These are phyloP conservation scores for Etheostoma perlongum DNA, from an alignment of 2,797 vertebrate species.

Conservation along the genomic window DNA sequence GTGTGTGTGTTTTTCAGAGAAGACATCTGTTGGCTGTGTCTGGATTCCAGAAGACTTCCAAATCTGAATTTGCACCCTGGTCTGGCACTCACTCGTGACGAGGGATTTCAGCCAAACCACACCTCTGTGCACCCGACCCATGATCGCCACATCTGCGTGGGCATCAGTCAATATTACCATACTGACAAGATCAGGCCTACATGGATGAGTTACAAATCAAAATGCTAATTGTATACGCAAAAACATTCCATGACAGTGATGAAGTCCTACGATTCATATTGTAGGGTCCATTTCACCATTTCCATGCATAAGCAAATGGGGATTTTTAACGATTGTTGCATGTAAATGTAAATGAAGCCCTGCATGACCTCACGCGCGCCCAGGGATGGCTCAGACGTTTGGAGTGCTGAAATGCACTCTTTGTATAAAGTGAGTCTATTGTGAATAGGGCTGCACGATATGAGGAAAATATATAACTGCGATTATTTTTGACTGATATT, in stretches of 20 bases:
- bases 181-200: not conserved
- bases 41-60: not conserved
- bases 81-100: constrained; percentile 20
- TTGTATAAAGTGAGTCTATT: no score
- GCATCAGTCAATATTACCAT: not conserved
- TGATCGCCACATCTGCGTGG: constrained; percentile 5
- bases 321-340: not conserved
- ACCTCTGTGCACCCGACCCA: constrained; percentile 4
- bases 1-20: not conserved
- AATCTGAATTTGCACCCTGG: no score
- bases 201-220: not conserved
- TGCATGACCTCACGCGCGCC: not conserved
- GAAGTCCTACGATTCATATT: not conserved
- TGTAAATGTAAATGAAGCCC: not conserved
- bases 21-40: not conserved
- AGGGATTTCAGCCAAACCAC: constrained; percentile 15
- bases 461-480: no score
- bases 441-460: no score
- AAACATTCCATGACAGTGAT: not conserved
- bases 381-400: not conserved
- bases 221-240: constrained; percentile 5
- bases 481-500: no score
- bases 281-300: not conserved
- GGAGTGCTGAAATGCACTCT: no score
- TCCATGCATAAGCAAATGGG: not conserved